Evolutionary conservation across 2,888 invertebrate genomes (phyloP).

Genomic region (Syrista parreyssii): DNA sequence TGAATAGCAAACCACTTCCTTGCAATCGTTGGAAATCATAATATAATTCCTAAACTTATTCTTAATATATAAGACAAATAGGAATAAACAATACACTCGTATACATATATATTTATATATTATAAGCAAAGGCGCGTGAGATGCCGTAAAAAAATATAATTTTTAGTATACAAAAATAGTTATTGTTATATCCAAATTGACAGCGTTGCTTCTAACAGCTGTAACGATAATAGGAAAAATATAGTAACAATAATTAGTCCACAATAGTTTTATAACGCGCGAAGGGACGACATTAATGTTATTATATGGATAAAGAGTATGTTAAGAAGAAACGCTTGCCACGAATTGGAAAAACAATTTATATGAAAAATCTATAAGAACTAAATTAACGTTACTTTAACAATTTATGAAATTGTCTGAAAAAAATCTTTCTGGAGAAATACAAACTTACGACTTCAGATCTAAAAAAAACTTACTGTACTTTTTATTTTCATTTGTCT

Average conservation of each 20-base stretch:
- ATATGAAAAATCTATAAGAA: background rate
- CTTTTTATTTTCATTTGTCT: background rate
- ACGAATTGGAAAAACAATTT: background rate
- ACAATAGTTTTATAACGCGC: background rate
- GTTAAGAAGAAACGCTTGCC: background rate
- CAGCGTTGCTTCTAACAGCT: background rate
- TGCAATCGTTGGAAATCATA: background rate
- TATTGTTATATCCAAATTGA: background rate
- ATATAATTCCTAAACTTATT: background rate
- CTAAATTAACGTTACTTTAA: background rate
- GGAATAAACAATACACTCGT: background rate
- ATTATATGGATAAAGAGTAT: background rate
- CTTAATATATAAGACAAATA: background rate
- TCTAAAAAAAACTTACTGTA: background rate
- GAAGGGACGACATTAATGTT: background rate
- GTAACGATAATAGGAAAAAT: background rate
- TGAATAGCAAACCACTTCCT: background rate
- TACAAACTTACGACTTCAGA: background rate
- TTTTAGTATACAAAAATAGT: background rate
- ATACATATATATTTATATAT: background rate
- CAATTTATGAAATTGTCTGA: background rate
- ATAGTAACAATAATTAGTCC: background rate
- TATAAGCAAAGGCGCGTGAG: background rate
- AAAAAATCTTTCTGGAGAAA: background rate
- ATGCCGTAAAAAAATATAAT: background rate